Conservation (phyloP, 2,797 vertebrate species). For the Sitta carolinensis region DNA sequence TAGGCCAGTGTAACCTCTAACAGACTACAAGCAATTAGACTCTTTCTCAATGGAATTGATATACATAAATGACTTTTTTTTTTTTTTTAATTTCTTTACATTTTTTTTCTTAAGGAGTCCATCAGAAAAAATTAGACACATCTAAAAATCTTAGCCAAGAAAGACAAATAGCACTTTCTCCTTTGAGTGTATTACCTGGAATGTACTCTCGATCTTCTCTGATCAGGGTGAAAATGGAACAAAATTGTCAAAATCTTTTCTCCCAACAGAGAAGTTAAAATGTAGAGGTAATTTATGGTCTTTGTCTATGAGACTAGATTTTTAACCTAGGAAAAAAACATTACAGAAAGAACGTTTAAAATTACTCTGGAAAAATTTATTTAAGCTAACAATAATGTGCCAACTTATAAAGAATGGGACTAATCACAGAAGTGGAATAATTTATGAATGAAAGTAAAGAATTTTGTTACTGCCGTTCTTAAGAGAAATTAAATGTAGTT, state of each 20-base stretch:
- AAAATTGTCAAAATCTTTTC: not conserved
- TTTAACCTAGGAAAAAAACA: not conserved
- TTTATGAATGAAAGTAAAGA: not conserved
- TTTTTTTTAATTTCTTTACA: not conserved
- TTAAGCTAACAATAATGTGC: not conserved
- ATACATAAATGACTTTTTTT: not conserved
- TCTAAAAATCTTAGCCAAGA: not conserved
- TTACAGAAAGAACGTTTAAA: not conserved
- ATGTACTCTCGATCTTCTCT: not conserved
- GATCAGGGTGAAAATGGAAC: not conserved
- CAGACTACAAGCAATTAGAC: not conserved
- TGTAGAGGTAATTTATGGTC: not conserved
- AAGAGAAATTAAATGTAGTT: not conserved
- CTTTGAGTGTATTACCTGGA: fast-evolving
- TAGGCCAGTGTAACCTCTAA: not conserved
- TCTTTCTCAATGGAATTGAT: not conserved
- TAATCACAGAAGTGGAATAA: not conserved
- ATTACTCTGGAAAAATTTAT: not conserved
- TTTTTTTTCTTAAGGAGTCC: not conserved
- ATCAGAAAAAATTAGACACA: not conserved
- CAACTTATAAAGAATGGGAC: not conserved
- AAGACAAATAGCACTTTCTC: not conserved
- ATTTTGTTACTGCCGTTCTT: not conserved
- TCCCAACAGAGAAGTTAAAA: not conserved
- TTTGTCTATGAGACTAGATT: not conserved